Conservation (phyloP, 2,888 invertebrate species). For the Dysmachus trigonus region DNA sequence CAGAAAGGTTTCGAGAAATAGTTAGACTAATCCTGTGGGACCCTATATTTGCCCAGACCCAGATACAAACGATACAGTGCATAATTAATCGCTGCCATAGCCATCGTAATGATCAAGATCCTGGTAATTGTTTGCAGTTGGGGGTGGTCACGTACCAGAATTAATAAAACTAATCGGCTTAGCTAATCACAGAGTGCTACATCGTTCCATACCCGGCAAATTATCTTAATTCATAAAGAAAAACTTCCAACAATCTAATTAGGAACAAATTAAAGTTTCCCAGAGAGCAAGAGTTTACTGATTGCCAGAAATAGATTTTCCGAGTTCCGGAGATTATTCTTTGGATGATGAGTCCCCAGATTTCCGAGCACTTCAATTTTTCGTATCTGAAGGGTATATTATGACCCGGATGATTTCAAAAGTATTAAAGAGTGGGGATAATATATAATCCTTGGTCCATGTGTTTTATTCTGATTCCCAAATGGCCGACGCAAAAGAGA, state of each 20-base stretch:
- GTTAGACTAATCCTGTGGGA: not conserved
- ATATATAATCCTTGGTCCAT: not conserved
- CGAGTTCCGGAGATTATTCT: slow-evolving; percentile 1
- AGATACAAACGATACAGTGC: not conserved
- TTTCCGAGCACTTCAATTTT: not conserved
- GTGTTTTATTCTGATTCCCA: not conserved
- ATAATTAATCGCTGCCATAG: not conserved
- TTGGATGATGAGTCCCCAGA: not conserved
- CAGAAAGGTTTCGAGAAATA: not conserved
- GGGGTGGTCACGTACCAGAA: not conserved
- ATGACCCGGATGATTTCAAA: not conserved
- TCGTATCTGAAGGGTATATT: not conserved
- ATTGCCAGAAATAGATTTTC: slow-evolving; percentile 3
- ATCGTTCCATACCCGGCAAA: not conserved
- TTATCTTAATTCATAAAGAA: slow-evolving; percentile 19
- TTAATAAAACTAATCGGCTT: not conserved
- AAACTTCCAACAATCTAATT: slow-evolving; percentile 28
- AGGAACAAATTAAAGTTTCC: slow-evolving; percentile 30
- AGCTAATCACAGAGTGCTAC: not conserved
- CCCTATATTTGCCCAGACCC: not conserved
- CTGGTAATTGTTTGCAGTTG: not conserved
- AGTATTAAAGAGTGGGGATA: not conserved
- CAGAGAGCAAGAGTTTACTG: not conserved
- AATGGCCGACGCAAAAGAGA: not conserved
- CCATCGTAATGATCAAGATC: not conserved